phyloP scores from a whole-genome alignment of 2,113 vertebrate species.

The Hemibagrus wyckioides region DNA sequence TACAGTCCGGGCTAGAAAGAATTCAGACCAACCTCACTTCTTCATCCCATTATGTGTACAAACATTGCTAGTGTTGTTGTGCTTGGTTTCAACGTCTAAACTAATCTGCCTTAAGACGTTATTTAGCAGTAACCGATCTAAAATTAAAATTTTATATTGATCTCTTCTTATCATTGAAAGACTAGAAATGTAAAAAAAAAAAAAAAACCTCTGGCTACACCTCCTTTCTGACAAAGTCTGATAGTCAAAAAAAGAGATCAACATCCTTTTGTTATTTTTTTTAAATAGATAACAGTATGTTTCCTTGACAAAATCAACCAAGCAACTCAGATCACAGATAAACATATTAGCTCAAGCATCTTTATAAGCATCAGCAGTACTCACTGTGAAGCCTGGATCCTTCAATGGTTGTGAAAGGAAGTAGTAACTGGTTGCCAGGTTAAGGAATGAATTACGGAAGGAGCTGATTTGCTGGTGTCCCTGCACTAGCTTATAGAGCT shows the following conservation, averaged over 20 bases:
- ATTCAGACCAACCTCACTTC: neutral
- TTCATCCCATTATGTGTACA: neutral
- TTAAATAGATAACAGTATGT: neutral
- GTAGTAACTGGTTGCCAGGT: constrained; percentile 67
- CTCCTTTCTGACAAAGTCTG: neutral
- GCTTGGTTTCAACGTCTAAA: neutral
- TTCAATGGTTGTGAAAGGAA: constrained; percentile 57
- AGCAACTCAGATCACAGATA: neutral
- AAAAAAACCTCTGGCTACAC: neutral
- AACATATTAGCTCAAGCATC: neutral
- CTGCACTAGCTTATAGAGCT: constrained; percentile 84
- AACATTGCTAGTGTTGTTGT: neutral
- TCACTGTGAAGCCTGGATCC: constrained; percentile 63
- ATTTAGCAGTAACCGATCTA: neutral
- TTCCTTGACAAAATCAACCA: neutral
- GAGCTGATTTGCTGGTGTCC: constrained; percentile 61
- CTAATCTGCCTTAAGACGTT: neutral
- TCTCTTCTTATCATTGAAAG: neutral
- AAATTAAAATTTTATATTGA: neutral
- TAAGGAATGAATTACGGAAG: constrained; percentile 75
- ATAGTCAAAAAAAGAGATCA: neutral
- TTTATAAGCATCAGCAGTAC: constrained; percentile 47
- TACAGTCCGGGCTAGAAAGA: neutral
- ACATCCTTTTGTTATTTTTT: neutral
- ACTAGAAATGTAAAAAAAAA: neutral